Evolutionary conservation across 2,113 vertebrate genomes (phyloP), one percentile per base, ranked within the genome.

Genomic region (Upupa epops): DNA sequence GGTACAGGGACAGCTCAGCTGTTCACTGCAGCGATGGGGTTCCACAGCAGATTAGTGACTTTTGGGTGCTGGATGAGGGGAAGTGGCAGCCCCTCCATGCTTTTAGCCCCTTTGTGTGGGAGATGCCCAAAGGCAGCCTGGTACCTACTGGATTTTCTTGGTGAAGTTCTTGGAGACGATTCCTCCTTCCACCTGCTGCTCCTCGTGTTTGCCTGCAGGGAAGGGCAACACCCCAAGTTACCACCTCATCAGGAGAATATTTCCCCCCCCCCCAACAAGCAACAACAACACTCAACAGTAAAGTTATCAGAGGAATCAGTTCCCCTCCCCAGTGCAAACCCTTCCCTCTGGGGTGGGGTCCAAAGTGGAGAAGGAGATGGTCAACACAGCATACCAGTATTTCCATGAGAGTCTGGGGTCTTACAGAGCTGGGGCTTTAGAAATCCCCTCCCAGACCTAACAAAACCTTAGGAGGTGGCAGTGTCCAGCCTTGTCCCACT

Each of bases 91-190:
- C 32, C 15, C 24, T 10, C 9, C 4, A 1, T 2, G 0, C 10
- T 29, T n/a, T 37, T 45, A 25, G n/a, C 36, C 20, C 51, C 29
- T 31, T 11, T 0, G 5, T 34, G 0, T 2, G n/a, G n/a, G 28
- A 4, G 19, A n/a, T 0, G 0, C 3, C 25, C n/a, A 1, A 0
- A 21, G 61, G 54, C 66, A 2, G 0, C 28, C 58, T n/a, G 83
- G 61, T 88, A 99, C 99, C 98, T 96, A 99, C 99, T 99, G 99
- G 96, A 99, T 99, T 97, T 99, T 99, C 97, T 99, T 99, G 70
- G 99, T 99, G 98, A 99, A 99, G 96, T 99, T 99, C 98, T 99
- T 99, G 80, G 99, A 99, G 79, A 99, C 98, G 7, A 99, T 99
- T 42, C 99, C 98, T 17, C 99, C 99, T 97, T 99, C 99, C 31